Evolutionary conservation across 2,113 vertebrate species (phyloP), one percentile per base, ranked within the genome.

Genomic region (Aix galericulata): DNA sequence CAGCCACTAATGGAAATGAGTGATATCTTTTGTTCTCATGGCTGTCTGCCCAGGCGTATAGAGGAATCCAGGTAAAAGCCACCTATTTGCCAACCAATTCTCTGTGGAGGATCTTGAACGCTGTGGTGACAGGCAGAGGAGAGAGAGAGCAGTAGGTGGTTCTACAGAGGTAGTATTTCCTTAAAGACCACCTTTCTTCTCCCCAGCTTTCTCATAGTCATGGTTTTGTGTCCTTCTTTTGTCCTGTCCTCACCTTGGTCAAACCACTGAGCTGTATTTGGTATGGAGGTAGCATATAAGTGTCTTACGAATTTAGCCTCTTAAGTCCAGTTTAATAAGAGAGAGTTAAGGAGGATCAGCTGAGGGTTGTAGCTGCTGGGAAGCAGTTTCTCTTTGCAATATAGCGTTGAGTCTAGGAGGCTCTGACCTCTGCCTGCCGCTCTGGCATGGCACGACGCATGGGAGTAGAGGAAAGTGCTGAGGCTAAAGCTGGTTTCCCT

Each of bases 1-100:
- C 96, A 97, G 48, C 58, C 69, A n/a, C 94, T 97, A 96, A 97
- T 97, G 96, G 95, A 96, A 97, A 94, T 92, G 89, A 97, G 89
- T 82, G 96, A 94, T 93, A 91, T 96, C 80, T 97, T 94, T 94
- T 94, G 29, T 96, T 89, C 74, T 84, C 13, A 9, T 96, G 96
- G 95, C 96, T 93, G 93, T 89, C 89, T 96, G 95, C 96, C 95
- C 84, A 36, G 91, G 66, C 84, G 25, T 44, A 32, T 44, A 85
- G 78, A 85, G 40, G 78, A 93, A 91, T 96, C 84, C 89, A 95
- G 95, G 95, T 97, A 95, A 89, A 93, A 94, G 34, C 26, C 55
- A 87, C 66, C 23, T 74, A 40, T 89, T 93, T 95, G 93, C 93
- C 91, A 95, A 50, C 74, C 23, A 79, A 3, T 68, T 91, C 84